Base-by-base conservation (phyloP, 1,140 invertebrate species). In the Macrotrachela quadricornifera region DNA sequence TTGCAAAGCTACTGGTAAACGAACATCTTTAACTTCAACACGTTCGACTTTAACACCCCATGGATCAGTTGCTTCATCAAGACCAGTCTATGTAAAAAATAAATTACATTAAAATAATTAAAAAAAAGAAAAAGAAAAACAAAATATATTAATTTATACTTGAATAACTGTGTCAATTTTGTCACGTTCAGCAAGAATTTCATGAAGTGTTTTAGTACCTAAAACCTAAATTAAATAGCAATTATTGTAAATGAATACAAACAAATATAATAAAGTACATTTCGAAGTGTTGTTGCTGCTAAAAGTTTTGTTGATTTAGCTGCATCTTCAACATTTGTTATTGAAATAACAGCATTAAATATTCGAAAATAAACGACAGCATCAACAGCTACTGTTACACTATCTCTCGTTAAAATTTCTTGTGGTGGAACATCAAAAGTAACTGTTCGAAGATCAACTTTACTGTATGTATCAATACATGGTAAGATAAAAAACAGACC, bases 401-500 rank as follows among this genome's bases (percentile, higher is more conserved):
- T 49, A 40, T 54, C 53, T 39, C 47, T 43, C 11, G 53, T 54
- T 40, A 54, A 46, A 42, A 54, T 54, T 21, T 57, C 56, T 49
- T 57, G 56, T 41, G 56, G 56, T n/a, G 56, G 56, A 6, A 57
- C 56, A 37, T 57, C 56, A 51, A 57, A 57, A 11, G 56, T 57
- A 9, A 57, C 56, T 17, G 56, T 57, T 47, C 56, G 44, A 16
- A 77, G 62, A 59, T 77, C 76, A 36, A 75, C 71, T 62, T 71
- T 73, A 16, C 63, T 68, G 58, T 73, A 76, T 18, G 66, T 67
- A 58, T 77, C 75, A 57, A 77, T 76, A 59, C 76, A 77, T 13
- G 76, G 75, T 42, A 75, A 58, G 42, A 77, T 74, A 63, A 77
- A 76, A 60, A 76, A 75, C 49, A 77, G 73, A 37, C 75, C 75